A percentile compares a stretch with the other conserved stretches of the same genome.
Evolutionary conservation across 2,888 invertebrate species (phyloP).

Genomic region (Drosophila pegasa): DNA sequence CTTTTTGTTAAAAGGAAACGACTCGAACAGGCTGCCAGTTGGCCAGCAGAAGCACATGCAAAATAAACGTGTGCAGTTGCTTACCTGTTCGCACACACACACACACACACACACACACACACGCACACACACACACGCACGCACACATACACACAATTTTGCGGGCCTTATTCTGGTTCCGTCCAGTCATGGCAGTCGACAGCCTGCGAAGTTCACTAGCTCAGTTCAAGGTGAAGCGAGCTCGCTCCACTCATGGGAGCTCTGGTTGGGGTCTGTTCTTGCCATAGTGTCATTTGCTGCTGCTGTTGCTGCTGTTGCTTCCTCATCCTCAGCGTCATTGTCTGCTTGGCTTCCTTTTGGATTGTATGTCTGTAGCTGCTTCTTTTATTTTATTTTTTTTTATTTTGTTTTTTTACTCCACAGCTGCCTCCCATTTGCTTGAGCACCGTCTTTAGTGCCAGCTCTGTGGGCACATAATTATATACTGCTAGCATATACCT

Average conservation of each 20-base stretch:
- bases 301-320: slow-evolving; percentile 7
- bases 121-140: background rate
- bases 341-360: slow-evolving; percentile 53
- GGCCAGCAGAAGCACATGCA: slow-evolving; percentile 30
- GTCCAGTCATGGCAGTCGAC: slow-evolving; percentile 46
- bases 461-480: slow-evolving; percentile 63
- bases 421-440: slow-evolving; percentile 65
- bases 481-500: slow-evolving; percentile 32
- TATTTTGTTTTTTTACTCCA: slow-evolving; percentile 13
- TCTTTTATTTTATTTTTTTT: slow-evolving; percentile 23
- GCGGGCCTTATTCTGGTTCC: slow-evolving; percentile 26
- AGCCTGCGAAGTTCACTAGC: slow-evolving; percentile 68
- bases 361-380: slow-evolving; percentile 1
- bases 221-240: slow-evolving; percentile 78
- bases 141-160: slow-evolving; percentile 6
- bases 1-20: slow-evolving; percentile 45
- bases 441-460: slow-evolving; percentile 59
- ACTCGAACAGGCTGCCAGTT: slow-evolving; percentile 52
- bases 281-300: slow-evolving; percentile 54
- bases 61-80: slow-evolving; percentile 36
- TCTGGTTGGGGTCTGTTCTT: slow-evolving; percentile 35
- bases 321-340: slow-evolving; percentile 31
- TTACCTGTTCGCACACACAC: slow-evolving; percentile 39
- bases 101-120: background rate
- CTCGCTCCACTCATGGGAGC: slow-evolving; percentile 17